Base-by-base conservation (phyloP, 2,888 invertebrate genomes). In the Tigriopus californicus region DNA sequence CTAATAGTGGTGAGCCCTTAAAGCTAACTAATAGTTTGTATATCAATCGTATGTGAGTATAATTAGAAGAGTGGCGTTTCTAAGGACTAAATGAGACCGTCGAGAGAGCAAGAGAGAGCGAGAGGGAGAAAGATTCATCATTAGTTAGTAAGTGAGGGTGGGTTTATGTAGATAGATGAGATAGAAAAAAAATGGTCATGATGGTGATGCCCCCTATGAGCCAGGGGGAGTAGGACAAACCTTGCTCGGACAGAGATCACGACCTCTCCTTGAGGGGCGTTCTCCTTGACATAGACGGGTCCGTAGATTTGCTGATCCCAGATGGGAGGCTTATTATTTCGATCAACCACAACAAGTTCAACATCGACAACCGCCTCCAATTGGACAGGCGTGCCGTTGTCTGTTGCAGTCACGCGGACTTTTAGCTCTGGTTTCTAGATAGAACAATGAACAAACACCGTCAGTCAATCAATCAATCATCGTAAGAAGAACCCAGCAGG, bases 231-330 rank as follows among this genome's bases (percentile, higher is more conserved):
- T 62, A 49, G 63, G 58, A 70, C 69, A 67, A 68, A 73, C 90
- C 90, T 89, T 80, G 91, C 91, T 84, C 90, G 90, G 78, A 91
- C 85, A 79, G 88, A 85, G 80, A 89, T 89, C 81, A 91, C 89
- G 82, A 87, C 85, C 78, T 89, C 89, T 82, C 91, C 90, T 81
- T 91, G 88, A 82, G 89, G 89, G 82, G 90, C 88, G 85, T 91
- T 91, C 85, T 92, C 91, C 81, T 84, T 85, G 82, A 91, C 87
- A 83, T 85, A 85, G 80, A 88, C 88, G 79, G 90, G 90, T 80
- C 91, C 89, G 81, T 91, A 90, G 79, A 87, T 81, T 78, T 81
- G 82, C 78, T 81, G 81, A 80, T 87, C 90, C 91, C 89, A 92
- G 77, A 87, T 83, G 76, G 88, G 91, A 77, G 86, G 92, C 82